These are phyloP conservation scores for Delia radicum DNA, from an alignment of 1,140 invertebrate species.

Conservation along the genomic window DNA sequence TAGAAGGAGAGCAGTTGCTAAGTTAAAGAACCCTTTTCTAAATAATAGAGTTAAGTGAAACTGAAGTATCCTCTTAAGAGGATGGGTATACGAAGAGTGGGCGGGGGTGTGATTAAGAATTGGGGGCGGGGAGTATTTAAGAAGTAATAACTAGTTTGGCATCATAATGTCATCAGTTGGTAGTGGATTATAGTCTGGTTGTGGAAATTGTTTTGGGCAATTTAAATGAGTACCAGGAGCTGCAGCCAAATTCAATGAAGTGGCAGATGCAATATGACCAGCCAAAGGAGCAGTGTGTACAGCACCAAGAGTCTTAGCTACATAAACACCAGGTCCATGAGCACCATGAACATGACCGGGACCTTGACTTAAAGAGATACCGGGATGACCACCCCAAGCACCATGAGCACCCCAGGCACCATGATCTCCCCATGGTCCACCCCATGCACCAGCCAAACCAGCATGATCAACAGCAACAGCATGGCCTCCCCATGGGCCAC, in stretches of 20 bases:
- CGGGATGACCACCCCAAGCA: conserved; percentile 42
- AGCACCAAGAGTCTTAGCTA: conserved; percentile 60
- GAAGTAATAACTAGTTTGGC: not conserved
- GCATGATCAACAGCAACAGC: too few species aligned
- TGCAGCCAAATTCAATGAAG: conserved; percentile 57
- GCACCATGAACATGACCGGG: conserved; percentile 33
- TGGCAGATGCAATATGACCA: conserved; percentile 53
- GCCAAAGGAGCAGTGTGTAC: conserved; percentile 59
- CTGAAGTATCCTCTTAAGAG: too few species aligned
- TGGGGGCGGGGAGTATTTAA: not conserved
- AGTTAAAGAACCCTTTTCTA: not conserved
- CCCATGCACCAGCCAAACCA: conserved; percentile 41
- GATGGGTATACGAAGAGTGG: not conserved
- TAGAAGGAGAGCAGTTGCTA: not conserved
- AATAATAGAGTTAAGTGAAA: not conserved
- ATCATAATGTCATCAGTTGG: not conserved
- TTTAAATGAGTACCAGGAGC: conserved; percentile 56
- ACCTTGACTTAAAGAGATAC: conserved; percentile 49
- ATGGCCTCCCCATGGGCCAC: conserved; percentile 35
- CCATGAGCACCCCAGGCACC: conserved; percentile 38
- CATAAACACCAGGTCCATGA: conserved; percentile 55
- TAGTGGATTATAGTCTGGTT: not conserved
- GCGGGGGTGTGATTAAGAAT: not conserved
- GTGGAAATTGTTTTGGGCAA: conserved; percentile 22
- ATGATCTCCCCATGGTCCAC: conserved; percentile 41